A percentile compares a stretch with the other conserved stretches of the same genome.
Evolutionary conservation across 2,888 invertebrate species (phyloP).

Genomic region (Stenoptilia bipunctidactyla): DNA sequence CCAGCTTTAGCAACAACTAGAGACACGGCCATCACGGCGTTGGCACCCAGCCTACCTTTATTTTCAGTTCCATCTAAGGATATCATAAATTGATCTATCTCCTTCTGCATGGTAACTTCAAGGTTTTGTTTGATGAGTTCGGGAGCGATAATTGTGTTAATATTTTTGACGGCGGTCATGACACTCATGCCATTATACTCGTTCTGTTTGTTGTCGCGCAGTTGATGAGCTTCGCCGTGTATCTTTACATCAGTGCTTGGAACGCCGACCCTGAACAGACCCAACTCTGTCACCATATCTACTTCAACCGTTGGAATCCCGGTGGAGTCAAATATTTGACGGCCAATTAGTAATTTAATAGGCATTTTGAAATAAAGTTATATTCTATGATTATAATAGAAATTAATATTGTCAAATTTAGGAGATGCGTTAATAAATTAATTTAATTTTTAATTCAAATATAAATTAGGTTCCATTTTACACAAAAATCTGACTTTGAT

Average conservation of each 20-base stretch:
- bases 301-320: slow-evolving; percentile 99
- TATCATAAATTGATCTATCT: slow-evolving; percentile 89
- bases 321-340: slow-evolving; percentile 96
- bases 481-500: too few relatives aligned
- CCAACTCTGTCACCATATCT: slow-evolving; percentile 83
- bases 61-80: slow-evolving; percentile 96
- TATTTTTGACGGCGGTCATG: slow-evolving; percentile 87
- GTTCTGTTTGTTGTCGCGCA: slow-evolving; percentile 89
- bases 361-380: slow-evolving; percentile 81
- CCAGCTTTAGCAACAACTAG: slow-evolving; percentile 97
- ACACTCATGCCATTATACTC: slow-evolving; percentile 96
- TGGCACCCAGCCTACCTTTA: slow-evolving; percentile 94
- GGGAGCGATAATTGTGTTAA: slow-evolving; percentile 86
- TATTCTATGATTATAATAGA: too few relatives aligned
- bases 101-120: slow-evolving; percentile 90
- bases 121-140: slow-evolving; percentile 83
- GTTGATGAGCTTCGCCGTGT: slow-evolving; percentile 92
- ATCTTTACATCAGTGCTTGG: slow-evolving; percentile 97
- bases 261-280: slow-evolving; percentile 92
- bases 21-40: slow-evolving; percentile 96
- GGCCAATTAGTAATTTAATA: slow-evolving; percentile 89
- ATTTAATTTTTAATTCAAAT: too few relatives aligned
- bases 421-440: too few relatives aligned
- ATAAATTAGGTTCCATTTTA: too few relatives aligned
- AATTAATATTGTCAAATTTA: too few relatives aligned